Base-by-base conservation (phyloP, 2,797 vertebrate species). In the Microtus obscurus region DNA sequence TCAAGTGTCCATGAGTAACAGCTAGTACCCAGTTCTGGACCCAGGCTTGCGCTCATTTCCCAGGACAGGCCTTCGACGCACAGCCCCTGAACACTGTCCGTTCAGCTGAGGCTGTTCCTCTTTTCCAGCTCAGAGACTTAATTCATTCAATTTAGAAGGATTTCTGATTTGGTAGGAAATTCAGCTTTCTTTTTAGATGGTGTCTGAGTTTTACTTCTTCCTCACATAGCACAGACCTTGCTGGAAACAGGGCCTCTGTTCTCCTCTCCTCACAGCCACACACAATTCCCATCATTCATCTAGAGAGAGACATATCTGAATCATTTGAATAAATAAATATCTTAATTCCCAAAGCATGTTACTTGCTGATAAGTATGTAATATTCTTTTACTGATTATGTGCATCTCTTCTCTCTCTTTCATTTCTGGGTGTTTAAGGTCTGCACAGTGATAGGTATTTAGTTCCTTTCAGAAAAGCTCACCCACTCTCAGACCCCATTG, bases 321-420 rank as follows among this genome's bases (percentile, higher is more conserved):
- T 90, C 78, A 90, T 88, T 59, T 92, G 80, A 93, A 51, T 90
- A 93, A 83, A 80, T 74, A 94, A 93, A 80, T 94, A 94, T 69
- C 88, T 92, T 90, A 95, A 90, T 81, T 88, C 77, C 40, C 31
- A 1, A 9, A 93, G 53, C 48, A 34, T 27, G 87, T 87, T 48
- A 69, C 59, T 67, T 87, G n/a, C 74, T 83, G 76, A 59, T 95
- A 92, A 94, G 71, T 93, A 90, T 93, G 90, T 86, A 51, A n/a
- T 59, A 67, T 67, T 6, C n/a, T 93, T 93, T 34, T 10, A 89
- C 73, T 19, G 25, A 80, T 45, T 29, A 67, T 91, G n/a, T 69
- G 19, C 16, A 25, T 89, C 80, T 96, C 59, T 71, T 92, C 88
- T 89, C 79, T 76, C 27, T 59, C n/a, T n/a, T 85, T 53, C 53